Conservation (phyloP, 2,797 vertebrate genomes). For the Urosaurus nigricauda region DNA sequence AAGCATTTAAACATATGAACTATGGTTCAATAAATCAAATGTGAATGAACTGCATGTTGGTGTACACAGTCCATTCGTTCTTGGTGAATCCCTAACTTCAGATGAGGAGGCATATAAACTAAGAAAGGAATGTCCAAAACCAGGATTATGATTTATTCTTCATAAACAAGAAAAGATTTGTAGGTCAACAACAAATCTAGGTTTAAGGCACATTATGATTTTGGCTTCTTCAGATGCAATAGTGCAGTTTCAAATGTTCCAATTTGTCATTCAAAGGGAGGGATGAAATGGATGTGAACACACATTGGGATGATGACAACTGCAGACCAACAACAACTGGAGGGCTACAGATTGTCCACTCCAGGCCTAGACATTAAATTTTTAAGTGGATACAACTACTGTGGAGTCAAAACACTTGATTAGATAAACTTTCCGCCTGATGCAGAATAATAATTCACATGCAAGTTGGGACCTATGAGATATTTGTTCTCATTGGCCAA, state of each 20-base stretch:
- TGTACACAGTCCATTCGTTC: background rate
- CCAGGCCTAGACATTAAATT: background rate
- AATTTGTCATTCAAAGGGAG: background rate
- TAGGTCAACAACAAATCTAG: background rate
- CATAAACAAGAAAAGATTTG: background rate
- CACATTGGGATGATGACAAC: background rate
- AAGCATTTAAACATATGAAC: background rate
- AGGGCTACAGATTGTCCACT: background rate
- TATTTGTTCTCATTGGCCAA: background rate
- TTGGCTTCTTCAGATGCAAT: background rate
- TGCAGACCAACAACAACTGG: background rate
- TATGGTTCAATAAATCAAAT: background rate
- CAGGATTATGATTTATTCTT: background rate
- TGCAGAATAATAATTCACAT: background rate
- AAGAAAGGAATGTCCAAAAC: background rate
- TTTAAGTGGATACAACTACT: background rate
- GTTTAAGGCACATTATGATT: background rate
- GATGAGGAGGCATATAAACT: background rate
- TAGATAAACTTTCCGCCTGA: background rate
- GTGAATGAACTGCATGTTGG: background rate
- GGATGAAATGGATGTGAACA: background rate
- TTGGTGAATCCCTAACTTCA: background rate
- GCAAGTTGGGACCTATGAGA: background rate
- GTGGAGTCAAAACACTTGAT: background rate
- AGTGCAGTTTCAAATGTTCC: background rate